Base-by-base conservation (phyloP, 1,140 invertebrate genomes). In the Drosophila persimilis region DNA sequence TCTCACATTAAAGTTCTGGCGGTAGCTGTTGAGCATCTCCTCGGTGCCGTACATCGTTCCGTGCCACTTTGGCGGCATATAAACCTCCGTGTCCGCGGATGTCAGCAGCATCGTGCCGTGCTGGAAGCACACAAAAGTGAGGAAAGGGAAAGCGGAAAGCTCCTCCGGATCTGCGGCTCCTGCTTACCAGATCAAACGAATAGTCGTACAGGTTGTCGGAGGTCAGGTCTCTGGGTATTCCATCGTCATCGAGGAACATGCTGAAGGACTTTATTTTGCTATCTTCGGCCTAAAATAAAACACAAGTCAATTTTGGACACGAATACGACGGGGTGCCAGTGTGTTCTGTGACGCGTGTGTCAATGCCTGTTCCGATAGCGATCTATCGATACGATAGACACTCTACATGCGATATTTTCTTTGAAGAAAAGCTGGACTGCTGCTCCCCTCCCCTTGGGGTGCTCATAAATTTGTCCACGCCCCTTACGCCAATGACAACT, bases 401-500 rank as follows among this genome's bases (percentile, higher is more conserved):
- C 17, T 9, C 9, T 9, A 0, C 11, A 39, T 2, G 13, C 35
- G 35, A 39, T 39, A 35, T 3, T 13, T 50, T n/a, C 7, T 5
- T 22, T 3, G 17, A 31, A 13, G n/a, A 5, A 47, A 7, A 39
- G 63, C 13, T 67, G 35, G 11, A 9, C 11, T 35, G 3, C 3
- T 4, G 9, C 4, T 39, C 11, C 35, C 63, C 63, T 9, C 35
- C 63, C 3, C 15, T 67, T 26, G 51, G 3, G 35, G 3, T 1
- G 13, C 61, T 80, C 78, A 81, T 81, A 81, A 81, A 81, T 81
- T 67, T 48, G 52, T 77, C 44, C 57, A 48, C 65, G 74, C 78
- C 80, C 78, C 81, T 69, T 57, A 77, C 79, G 77, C 79, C 73
- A 59, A 59, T 81, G 78, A 81, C 78, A 81, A 81, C 79, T 81